Evolutionary conservation across 2,888 invertebrate genomes (phyloP), one percentile per base, ranked within the genome.

Genomic region (Caenorhabditis afra): DNA sequence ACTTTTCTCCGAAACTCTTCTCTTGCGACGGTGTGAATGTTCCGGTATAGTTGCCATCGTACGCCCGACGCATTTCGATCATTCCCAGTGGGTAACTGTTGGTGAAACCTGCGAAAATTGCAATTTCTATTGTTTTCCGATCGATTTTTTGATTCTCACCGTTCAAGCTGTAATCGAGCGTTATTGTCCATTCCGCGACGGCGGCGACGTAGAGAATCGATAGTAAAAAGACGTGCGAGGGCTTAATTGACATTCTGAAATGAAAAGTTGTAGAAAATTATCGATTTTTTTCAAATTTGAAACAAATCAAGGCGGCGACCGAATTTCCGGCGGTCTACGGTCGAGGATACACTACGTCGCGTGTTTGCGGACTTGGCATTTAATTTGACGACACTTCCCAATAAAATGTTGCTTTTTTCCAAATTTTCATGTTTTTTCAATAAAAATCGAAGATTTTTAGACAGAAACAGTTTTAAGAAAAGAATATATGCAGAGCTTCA

Each of bases 41-140:
- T 45, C 86, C 87, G n/a, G 87, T 85, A 57, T 70, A 86, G 64
- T 87, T 87, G 16, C 86, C 87, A 58, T 86, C 86, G 53, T 79
- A 81, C 29, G 65, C 35, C 5, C 76, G 57, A 18, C 77, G 52
- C 65, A 86, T 53, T 52, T 82, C 81, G 16, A 86, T 79, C 14
- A n/a, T 73, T 53, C 86, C 86, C n/a, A 85, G 55, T 20, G 81
- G 75, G 18, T 67, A 55, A 7, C 47, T 62, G 35, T 70, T 73
- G 7, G 66, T 66, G 35, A 81, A 82, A 49, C 78, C 84, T 84
- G 49, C 49, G 67, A 71, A 58, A 44, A 29, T 0, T 14, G 37
- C 20, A 58, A 58, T 14, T 37, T 20, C 35, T 47, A 29, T 49
- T n/a, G n/a, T n/a, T n/a, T 29, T 29, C 4, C 29, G 7, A 29